phyloP scores from a whole-genome alignment of 1,140 invertebrate genomes.

The Pseudomyrmex concolor region DNA sequence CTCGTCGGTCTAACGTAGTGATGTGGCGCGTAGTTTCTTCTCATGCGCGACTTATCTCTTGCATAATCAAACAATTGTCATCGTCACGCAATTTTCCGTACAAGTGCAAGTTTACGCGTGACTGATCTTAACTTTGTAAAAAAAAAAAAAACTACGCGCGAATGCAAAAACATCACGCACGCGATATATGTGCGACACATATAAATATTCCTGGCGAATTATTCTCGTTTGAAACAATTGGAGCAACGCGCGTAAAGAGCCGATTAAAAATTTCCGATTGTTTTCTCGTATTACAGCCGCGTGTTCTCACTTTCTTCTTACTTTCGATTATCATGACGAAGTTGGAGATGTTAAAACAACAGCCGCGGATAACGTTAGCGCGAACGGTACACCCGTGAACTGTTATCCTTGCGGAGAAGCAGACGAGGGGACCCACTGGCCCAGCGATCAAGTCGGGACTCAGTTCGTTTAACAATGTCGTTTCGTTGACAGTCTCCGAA shows the following conservation, averaged over 20 bases:
- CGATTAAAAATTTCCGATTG: not conserved
- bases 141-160: too few relatives aligned
- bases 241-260: too few relatives aligned
- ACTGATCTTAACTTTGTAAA: too few relatives aligned
- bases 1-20: slow-evolving; percentile 9
- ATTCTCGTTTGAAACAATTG: not conserved
- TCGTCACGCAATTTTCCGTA: not conserved
- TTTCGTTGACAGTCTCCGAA: slow-evolving; percentile 69
- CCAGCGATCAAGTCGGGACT: slow-evolving; percentile 72
- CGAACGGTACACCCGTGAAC: slow-evolving; percentile 80
- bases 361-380: slow-evolving; percentile 76
- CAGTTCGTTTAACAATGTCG: slow-evolving; percentile 76
- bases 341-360: slow-evolving; percentile 69
- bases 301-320: slow-evolving; percentile 71
- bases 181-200: too few relatives aligned
- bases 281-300: slow-evolving; percentile 9
- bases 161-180: too few relatives aligned
- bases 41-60: not conserved
- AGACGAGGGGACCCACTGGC: slow-evolving; percentile 75
- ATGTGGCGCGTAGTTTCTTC: not conserved
- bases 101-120: too few relatives aligned
- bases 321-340: slow-evolving; percentile 69
- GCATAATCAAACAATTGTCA: slow-evolving; percentile 12
- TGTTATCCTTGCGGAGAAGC: slow-evolving; percentile 77
- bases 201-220: not conserved